Conservation (phyloP, 37 sponge, comb jelly and placozoan genomes). For the Aplysina aerophoba region DNA sequence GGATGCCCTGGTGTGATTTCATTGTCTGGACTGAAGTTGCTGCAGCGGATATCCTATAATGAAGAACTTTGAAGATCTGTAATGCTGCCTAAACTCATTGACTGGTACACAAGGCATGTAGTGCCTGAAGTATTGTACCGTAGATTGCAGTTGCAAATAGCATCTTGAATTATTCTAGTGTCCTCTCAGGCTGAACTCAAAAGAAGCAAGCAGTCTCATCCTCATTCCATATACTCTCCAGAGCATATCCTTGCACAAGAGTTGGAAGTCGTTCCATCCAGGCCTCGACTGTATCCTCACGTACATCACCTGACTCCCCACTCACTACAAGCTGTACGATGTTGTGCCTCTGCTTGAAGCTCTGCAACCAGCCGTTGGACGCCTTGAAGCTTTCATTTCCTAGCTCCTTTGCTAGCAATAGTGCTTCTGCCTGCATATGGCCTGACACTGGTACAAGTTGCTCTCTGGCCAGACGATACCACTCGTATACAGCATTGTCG, state of each 20-base stretch:
- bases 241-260: conserved; percentile 35
- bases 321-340: conserved; percentile 39
- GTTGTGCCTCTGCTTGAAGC: conserved; percentile 57
- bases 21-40: neutral
- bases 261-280: conserved; percentile 38
- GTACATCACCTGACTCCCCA: conserved; percentile 38
- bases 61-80: neutral
- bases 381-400: conserved; percentile 31
- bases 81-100: neutral
- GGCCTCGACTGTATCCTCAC: conserved; percentile 33
- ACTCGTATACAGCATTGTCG: conserved; percentile 6
- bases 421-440: conserved; percentile 19
- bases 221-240: conserved; percentile 46
- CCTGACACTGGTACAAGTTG: conserved; percentile 32
- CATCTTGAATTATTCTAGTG: no score
- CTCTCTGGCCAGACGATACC: conserved; percentile 34
- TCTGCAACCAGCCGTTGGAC: conserved; percentile 66
- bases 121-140: no score
- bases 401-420: conserved; percentile 23
- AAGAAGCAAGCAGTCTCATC: conserved; percentile 57
- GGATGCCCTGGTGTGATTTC: conserved; percentile 12
- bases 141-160: no score
- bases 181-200: conserved; percentile 41
- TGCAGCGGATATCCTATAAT: neutral
- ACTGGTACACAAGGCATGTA: neutral